Evolutionary conservation across 2,797 vertebrate genomes (phyloP).

Genomic region (Sciaenops ocellatus): DNA sequence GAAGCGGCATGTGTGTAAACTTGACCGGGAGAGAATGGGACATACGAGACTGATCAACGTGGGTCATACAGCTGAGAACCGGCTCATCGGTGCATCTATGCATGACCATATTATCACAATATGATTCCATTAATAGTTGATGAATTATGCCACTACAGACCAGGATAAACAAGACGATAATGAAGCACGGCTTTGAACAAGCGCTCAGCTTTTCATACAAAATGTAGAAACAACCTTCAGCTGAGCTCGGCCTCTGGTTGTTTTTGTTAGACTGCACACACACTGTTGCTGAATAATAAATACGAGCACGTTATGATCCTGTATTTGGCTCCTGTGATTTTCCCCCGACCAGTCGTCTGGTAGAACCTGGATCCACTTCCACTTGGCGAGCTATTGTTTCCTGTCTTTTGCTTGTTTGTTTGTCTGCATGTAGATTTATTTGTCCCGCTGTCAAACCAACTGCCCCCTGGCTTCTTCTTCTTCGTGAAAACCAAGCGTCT

Average conservation of each 20-base stretch:
- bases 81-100: too few species aligned
- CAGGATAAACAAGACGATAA: background rate
- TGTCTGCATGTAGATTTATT: background rate
- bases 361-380: slow-evolving; percentile 8
- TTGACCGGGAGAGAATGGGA: too few species aligned
- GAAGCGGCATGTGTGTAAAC: too few species aligned
- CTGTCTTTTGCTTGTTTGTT: background rate
- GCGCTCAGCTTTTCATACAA: background rate
- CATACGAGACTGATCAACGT: too few species aligned
- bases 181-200: background rate
- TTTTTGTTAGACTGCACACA: background rate
- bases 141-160: background rate
- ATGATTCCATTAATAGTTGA: background rate
- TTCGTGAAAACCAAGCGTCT: too few species aligned
- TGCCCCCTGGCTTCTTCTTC: background rate
- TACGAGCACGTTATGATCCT: background rate
- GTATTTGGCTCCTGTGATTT: background rate
- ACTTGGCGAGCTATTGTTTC: background rate
- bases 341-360: background rate
- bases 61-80: too few species aligned
- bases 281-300: slow-evolving; percentile 5
- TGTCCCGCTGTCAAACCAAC: slow-evolving; percentile 5
- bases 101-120: too few species aligned
- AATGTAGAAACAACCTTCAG: background rate
- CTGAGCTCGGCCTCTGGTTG: background rate